These are phyloP conservation scores for Drosophila lacicola DNA, from an alignment of 2,888 invertebrate species.

Conservation along the genomic window DNA sequence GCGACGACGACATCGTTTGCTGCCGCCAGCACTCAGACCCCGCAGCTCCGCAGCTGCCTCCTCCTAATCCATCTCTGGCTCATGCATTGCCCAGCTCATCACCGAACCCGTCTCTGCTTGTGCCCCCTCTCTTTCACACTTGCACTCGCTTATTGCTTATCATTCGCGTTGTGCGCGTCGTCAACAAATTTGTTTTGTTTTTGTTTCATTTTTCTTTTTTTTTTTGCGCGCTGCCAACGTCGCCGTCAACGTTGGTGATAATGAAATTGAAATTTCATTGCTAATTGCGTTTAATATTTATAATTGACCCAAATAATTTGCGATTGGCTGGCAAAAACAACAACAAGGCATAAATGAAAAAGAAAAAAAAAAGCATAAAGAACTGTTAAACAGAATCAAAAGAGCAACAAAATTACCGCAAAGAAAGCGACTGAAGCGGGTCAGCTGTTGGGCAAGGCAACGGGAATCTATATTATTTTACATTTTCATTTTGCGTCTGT, in stretches of 20 bases:
- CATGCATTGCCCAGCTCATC: constrained; percentile 39
- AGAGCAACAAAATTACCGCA: constrained; percentile 34
- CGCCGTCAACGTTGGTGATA: constrained; percentile 61
- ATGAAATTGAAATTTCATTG: constrained; percentile 81
- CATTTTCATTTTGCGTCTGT: constrained; percentile 1
- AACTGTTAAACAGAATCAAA: constrained; percentile 26
- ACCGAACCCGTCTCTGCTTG: constrained; percentile 9
- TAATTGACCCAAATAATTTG: constrained; percentile 77
- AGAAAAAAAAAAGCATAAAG: constrained; percentile 15
- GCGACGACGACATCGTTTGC: constrained; percentile 21
- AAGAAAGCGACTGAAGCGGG: constrained; percentile 42
- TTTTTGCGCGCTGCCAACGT: constrained; percentile 27
- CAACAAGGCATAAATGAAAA: constrained; percentile 27
- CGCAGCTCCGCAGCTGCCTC: background rate
- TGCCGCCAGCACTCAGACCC: constrained; percentile 13
- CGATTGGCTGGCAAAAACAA: constrained; percentile 69
- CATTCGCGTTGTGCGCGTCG: constrained; percentile 40
- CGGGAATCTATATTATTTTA: background rate
- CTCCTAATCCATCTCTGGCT: background rate
- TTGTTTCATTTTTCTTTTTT: constrained; percentile 20
- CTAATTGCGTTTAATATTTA: constrained; percentile 79
- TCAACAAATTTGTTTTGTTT: constrained; percentile 46
- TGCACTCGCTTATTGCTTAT: constrained; percentile 34
- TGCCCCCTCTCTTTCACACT: background rate
- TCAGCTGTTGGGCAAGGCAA: constrained; percentile 25